These are phyloP conservation scores for Punctoribates punctum DNA, from an alignment of 2,888 invertebrate species.

Conservation along the genomic window DNA sequence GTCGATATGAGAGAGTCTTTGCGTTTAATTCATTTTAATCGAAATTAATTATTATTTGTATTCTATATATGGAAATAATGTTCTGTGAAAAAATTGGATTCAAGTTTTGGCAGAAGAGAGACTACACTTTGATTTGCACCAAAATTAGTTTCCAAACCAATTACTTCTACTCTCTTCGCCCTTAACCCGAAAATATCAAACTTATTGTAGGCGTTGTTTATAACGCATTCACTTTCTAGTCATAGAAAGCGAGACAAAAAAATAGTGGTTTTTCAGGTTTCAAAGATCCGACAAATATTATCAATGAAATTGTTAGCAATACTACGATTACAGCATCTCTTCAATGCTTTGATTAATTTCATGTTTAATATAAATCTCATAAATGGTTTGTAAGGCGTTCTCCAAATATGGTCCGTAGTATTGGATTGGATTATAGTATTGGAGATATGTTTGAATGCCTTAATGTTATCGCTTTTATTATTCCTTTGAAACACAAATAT, in stretches of 20 bases:
- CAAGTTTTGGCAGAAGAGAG: neutral
- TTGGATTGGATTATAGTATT: neutral
- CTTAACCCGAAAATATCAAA: neutral
- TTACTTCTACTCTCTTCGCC: neutral
- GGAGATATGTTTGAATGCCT: neutral
- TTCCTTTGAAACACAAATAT: neutral
- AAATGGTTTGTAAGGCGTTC: constrained; percentile 20
- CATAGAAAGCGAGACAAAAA: neutral
- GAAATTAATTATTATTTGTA: neutral
- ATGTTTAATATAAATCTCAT: neutral
- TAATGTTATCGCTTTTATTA: neutral
- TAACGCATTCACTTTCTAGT: neutral
- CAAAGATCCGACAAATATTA: neutral
- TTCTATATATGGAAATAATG: constrained; percentile 22
- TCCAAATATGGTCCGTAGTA: neutral
- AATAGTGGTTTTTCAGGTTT: constrained; percentile 14
- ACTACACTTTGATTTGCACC: neutral
- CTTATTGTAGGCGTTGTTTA: neutral
- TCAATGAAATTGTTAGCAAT: constrained; percentile 17
- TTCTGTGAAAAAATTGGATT: neutral
- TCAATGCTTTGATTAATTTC: neutral
- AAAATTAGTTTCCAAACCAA: neutral
- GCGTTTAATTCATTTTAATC: neutral
- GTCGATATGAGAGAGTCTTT: neutral
- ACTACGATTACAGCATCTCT: constrained; percentile 8